A percentile compares a stretch with the other conserved stretches of the same genome.
phyloP scores from a whole-genome alignment of 2,113 vertebrate genomes.

The Ptilorrhoa leucosticta region DNA sequence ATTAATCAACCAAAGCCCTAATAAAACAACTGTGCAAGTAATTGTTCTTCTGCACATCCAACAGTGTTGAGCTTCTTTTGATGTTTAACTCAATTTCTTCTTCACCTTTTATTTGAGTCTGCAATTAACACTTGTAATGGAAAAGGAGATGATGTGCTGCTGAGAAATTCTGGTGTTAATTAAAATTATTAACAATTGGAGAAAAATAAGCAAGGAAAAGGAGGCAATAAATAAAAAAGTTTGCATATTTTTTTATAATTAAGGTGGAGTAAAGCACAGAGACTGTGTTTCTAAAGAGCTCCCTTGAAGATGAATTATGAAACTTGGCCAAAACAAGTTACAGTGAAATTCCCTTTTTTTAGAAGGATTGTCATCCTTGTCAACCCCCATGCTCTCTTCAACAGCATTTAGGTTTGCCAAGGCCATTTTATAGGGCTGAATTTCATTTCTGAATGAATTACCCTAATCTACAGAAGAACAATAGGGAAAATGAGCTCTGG shows the following conservation, averaged over 20 bases:
- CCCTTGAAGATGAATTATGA: background rate
- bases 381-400: background rate
- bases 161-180: constrained; percentile 65
- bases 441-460: constrained; percentile 19
- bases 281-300: background rate
- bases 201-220: constrained; percentile 24
- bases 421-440: background rate
- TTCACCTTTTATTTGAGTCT: constrained; percentile 22
- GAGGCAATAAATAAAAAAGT: background rate
- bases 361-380: background rate
- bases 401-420: background rate
- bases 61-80: background rate
- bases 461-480: background rate
- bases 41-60: constrained; percentile 14
- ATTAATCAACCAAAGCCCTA: background rate
- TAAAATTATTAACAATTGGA: constrained; percentile 60
- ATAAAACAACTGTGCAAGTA: constrained; percentile 7
- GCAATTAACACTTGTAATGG: constrained; percentile 67
- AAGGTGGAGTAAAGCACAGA: background rate
- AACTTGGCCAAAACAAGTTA: background rate
- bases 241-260: background rate
- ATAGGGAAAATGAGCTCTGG: background rate
- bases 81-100: constrained; percentile 57
- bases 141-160: constrained; percentile 30
- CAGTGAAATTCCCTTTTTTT: background rate